Evolutionary conservation across 2,888 invertebrate species (phyloP), one percentile per base, ranked within the genome.

Genomic region (Margaritifera margaritifera): DNA sequence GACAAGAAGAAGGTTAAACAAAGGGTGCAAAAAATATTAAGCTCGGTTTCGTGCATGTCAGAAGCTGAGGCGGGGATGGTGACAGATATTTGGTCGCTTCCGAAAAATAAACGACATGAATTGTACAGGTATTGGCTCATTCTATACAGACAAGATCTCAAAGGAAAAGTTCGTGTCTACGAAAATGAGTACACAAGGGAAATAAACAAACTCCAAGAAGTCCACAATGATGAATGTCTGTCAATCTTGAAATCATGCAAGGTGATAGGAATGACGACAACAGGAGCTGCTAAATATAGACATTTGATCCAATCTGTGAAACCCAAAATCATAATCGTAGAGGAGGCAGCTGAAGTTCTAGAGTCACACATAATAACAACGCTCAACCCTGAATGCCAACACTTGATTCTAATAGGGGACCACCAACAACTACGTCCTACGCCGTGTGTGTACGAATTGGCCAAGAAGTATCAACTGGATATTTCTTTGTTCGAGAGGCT

Each of bases 321-420:
- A 15, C 89, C 90, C 25, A 81, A 80, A 52, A 89, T 91, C 58
- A 85, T 91, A 19, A 87, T 92, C 24, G 94, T 96, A 1, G 96
- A 97, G 89, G 96, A 97, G 90, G 96, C 96, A 0, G 96, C 95
- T 0, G 95, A 96, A 91, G 94, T 96, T 0, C 89, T 95, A 52
- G 96, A 97, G 87, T 92, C 94, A 0, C 96, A 96, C 85, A 93
- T 96, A 20, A 90, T 96, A 0, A 93, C 94, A 0, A 93, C 95
- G 0, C 90, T 96, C 24, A 94, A 94, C 0, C 88, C 92, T 27
- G 89, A 92, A 62, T 94, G 95, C 73, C 91, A 96, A 86, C 96
- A 96, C 87, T 92, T 95, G 0, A 94, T 96, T 82, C 91, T 96
- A 20, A 95, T 96, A 74, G 96, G 88, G 61, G 95, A 96, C 89